These are phyloP conservation scores for Corythornis vintsioides DNA, from an alignment of 2,113 vertebrate genomes.

Conservation along the genomic window DNA sequence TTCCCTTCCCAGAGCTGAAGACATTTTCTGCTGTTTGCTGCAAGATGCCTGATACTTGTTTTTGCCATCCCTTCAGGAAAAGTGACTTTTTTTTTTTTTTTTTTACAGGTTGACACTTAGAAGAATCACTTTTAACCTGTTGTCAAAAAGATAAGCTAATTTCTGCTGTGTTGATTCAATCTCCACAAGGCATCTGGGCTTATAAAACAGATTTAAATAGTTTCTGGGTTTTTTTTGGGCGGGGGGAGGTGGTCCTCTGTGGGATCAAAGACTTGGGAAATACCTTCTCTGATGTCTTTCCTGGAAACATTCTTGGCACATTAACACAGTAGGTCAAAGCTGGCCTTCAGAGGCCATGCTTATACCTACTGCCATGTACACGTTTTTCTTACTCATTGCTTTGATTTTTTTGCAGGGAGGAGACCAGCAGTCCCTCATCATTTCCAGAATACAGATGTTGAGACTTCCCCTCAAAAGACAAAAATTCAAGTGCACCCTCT, in stretches of 20 bases:
- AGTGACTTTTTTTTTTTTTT: background rate
- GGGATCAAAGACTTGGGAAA: background rate
- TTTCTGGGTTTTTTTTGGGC: background rate
- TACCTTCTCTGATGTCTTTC: background rate
- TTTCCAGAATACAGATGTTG: background rate
- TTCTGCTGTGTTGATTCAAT: background rate
- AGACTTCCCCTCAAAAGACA: background rate
- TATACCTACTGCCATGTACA: background rate
- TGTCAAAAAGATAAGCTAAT: background rate
- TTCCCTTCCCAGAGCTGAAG: background rate
- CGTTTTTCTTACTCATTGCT: background rate
- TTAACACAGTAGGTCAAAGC: background rate
- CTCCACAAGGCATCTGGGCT: background rate
- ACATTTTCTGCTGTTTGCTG: background rate
- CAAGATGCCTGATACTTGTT: background rate
- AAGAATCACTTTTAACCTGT: background rate
- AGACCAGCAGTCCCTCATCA: background rate
- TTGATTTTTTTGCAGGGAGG: background rate
- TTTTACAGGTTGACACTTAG: background rate
- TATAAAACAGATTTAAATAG: background rate
- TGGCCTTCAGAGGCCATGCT: background rate
- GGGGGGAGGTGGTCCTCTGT: accelerated
- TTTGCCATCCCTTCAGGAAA: background rate
- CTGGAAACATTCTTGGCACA: background rate
- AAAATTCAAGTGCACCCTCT: background rate